A percentile compares a stretch with the other conserved stretches of the same genome.
These are phyloP conservation scores for Alentia gelatinosa DNA, from an alignment of 2,888 invertebrate species.

Conservation along the genomic window DNA sequence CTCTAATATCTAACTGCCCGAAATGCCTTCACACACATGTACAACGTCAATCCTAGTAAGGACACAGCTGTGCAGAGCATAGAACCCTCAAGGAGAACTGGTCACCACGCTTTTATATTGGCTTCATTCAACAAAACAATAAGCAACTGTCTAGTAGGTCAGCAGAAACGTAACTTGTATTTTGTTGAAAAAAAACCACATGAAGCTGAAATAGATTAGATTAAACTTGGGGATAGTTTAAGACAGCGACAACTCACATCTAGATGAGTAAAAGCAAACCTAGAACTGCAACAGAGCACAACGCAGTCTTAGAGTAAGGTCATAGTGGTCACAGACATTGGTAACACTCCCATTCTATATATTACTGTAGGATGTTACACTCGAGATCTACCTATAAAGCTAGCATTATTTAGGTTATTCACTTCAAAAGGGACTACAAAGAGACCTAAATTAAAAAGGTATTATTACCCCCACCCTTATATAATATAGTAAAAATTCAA, in stretches of 20 bases:
- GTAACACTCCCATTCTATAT: neutral
- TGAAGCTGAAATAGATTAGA: neutral
- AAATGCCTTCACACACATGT: no score
- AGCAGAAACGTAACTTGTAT: neutral
- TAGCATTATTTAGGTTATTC: neutral
- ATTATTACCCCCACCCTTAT: neutral
- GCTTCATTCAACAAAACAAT: neutral
- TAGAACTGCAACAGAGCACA: slow-evolving; percentile 48
- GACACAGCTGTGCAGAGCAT: neutral
- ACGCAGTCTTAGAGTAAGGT: slow-evolving; percentile 10
- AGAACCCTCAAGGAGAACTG: neutral
- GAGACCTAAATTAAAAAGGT: neutral
- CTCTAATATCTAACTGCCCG: no score
- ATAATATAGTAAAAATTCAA: no score
- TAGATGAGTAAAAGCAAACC: slow-evolving; percentile 54
- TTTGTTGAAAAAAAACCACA: neutral
- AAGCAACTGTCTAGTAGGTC: neutral
- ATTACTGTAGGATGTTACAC: neutral
- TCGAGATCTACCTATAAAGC: neutral
- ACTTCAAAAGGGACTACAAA: neutral
- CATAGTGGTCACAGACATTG: no score
- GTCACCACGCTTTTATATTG: neutral
- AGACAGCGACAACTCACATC: neutral
- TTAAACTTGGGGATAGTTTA: neutral
- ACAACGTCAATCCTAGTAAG: neutral